These are phyloP conservation scores for Mormyrus lacerda DNA, from an alignment of 2,113 vertebrate species.

Conservation along the genomic window DNA sequence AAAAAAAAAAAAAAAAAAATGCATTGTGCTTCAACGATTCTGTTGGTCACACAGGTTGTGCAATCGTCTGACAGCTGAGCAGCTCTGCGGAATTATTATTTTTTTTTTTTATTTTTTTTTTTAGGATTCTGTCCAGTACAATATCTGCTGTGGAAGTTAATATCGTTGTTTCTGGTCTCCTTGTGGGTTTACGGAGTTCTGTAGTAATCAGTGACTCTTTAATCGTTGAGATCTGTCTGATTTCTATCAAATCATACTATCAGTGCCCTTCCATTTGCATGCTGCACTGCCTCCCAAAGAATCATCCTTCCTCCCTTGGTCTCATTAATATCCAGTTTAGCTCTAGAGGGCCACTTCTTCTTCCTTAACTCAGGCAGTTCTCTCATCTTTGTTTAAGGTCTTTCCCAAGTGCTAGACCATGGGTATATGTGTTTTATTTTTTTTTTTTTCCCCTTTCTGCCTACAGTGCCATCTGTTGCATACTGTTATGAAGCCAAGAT, in stretches of 20 bases:
- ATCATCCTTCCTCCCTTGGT: constrained; percentile 51
- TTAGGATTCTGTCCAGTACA: constrained; percentile 49
- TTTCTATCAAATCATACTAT: constrained; percentile 19
- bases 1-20: neutral
- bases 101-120: constrained; percentile 74
- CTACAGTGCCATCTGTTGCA: constrained; percentile 60
- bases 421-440: constrained; percentile 13
- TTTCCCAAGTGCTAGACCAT: constrained; percentile 54
- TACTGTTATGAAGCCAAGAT: constrained; percentile 53
- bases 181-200: neutral
- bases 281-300: constrained; percentile 46
- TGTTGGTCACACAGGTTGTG: constrained; percentile 71
- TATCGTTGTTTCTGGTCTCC: constrained; percentile 27
- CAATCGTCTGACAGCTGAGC: constrained; percentile 70
- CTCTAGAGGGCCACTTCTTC: constrained; percentile 10
- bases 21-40: constrained; percentile 66
- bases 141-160: constrained; percentile 64
- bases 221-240: constrained; percentile 8
- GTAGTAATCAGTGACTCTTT: neutral
- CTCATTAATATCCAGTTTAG: constrained; percentile 61
- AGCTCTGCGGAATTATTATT: constrained; percentile 66
- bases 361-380: constrained; percentile 23
- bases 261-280: neutral
- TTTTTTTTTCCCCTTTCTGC: too few relatives aligned
- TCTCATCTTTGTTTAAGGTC: constrained; percentile 37